These are phyloP conservation scores for Holothuria scabra DNA, from an alignment of 53 echinoderm and acorn worm species.

Conservation along the genomic window DNA sequence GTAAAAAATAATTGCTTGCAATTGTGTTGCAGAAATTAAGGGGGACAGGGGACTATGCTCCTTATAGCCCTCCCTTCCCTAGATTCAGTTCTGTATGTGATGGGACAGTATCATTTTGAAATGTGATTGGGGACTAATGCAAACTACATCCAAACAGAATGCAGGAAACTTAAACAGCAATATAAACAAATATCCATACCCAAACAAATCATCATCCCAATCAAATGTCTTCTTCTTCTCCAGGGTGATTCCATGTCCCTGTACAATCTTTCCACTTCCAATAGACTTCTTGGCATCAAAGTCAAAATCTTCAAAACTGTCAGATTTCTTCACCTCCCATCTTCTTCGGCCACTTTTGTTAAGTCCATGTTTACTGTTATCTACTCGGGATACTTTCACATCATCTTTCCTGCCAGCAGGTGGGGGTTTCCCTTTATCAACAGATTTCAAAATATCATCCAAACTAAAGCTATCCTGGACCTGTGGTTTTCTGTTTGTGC, in stretches of 20 bases:
- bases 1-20: too few species aligned
- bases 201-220: conserved; percentile 92
- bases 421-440: conserved; percentile 62
- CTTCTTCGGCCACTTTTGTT: conserved; percentile 77
- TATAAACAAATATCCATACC: conserved; percentile 12
- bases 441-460: conserved; percentile 77
- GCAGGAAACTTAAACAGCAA: too few species aligned
- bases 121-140: too few species aligned
- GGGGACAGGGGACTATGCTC: too few species aligned
- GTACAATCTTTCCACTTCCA: conserved; percentile 14
- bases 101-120: too few species aligned
- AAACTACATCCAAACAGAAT: too few species aligned
- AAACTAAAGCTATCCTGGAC: conserved; percentile 52
- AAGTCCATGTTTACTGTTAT: conserved; percentile 5
- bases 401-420: conserved; percentile 43
- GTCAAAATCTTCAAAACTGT: conserved; percentile 82
- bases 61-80: too few species aligned
- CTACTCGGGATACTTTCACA: neutral
- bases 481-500: neutral
- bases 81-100: too few species aligned
- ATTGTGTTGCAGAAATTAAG: too few species aligned
- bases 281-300: conserved; percentile 50
- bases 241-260: conserved; percentile 46
- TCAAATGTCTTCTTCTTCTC: conserved; percentile 85
- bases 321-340: conserved; percentile 85